Evolutionary conservation across 2,888 invertebrate genomes (phyloP).

Genomic region (Cartodere bifasciata): DNA sequence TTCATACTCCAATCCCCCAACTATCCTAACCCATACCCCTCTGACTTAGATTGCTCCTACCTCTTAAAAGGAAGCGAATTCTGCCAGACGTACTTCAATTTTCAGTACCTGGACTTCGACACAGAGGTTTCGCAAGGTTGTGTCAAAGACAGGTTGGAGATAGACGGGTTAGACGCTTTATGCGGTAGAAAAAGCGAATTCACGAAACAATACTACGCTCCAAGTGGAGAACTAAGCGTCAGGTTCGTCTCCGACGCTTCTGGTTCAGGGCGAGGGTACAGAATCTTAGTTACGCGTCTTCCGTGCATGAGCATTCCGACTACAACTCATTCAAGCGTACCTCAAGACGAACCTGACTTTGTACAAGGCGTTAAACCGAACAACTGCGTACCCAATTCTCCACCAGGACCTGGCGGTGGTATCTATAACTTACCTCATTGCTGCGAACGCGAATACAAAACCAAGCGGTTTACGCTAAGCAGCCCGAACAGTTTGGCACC

Average conservation of each 20-base stretch:
- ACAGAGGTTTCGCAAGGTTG: constrained; percentile 39
- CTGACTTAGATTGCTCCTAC: constrained; percentile 37
- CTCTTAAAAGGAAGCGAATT: constrained; percentile 36
- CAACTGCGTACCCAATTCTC: too few species aligned
- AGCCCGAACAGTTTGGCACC: constrained; percentile 39
- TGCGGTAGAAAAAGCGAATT: constrained; percentile 40
- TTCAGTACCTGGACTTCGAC: constrained; percentile 44
- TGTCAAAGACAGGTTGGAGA: constrained; percentile 38
- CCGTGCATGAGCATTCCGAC: too few species aligned
- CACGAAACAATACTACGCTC: constrained; percentile 36
- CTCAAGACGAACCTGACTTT: too few species aligned
- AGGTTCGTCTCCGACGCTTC: constrained; percentile 35
- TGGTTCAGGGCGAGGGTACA: constrained; percentile 34
- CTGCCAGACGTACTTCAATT: constrained; percentile 39
- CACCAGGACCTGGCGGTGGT: too few species aligned
- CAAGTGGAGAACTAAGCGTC: constrained; percentile 36
- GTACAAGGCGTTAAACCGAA: too few species aligned
- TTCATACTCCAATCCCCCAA: constrained; percentile 39
- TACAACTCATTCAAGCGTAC: too few species aligned
- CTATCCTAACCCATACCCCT: constrained; percentile 38
- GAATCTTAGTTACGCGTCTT: constrained; percentile 38
- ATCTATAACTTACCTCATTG: constrained; percentile 26
- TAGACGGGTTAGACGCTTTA: constrained; percentile 36
- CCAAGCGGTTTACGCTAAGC: constrained; percentile 37
- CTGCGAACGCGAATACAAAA: constrained; percentile 33